Percentiles rank a stretch among this genome's conserved stretches.
These are phyloP conservation scores for Alfaro cultratus DNA, from an alignment of 2,797 vertebrate genomes.

Conservation along the genomic window DNA sequence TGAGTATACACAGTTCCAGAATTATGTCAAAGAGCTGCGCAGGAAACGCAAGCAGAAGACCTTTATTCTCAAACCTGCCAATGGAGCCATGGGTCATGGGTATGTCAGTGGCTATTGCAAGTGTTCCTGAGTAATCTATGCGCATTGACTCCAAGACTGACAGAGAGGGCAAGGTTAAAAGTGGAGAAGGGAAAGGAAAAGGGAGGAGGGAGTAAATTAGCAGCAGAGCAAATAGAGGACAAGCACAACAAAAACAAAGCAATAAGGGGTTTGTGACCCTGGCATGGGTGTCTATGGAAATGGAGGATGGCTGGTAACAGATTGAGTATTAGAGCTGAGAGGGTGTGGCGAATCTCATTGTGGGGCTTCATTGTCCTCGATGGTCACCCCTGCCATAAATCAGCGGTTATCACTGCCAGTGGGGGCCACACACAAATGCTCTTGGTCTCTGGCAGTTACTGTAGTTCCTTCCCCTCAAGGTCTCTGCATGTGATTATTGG, in stretches of 20 bases:
- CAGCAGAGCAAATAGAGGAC: conserved; percentile 43
- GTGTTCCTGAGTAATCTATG: conserved; percentile 6
- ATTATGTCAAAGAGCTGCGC: conserved; percentile 95
- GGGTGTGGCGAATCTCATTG: conserved; percentile 66
- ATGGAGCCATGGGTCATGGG: conserved; percentile 99
- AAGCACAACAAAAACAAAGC: conserved; percentile 54
- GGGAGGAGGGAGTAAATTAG: conserved; percentile 32
- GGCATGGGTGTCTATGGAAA: conserved; percentile 59
- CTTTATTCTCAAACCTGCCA: conserved; percentile 97
- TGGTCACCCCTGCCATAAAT: conserved; percentile 68
- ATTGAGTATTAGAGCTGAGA: conserved; percentile 65
- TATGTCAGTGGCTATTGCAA: conserved; percentile 76
- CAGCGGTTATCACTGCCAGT: conserved; percentile 61
- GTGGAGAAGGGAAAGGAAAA: neutral
- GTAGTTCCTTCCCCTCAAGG: conserved; percentile 67
- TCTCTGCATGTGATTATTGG: conserved; percentile 76
- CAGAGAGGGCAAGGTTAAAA: conserved; percentile 5
- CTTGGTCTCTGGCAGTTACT: conserved; percentile 53
- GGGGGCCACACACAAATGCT: conserved; percentile 45
- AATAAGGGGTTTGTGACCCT: conserved; percentile 55
- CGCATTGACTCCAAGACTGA: conserved; percentile 1
- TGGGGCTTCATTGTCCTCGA: conserved; percentile 68
- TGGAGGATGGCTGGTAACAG: conserved; percentile 43
- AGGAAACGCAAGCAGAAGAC: conserved; percentile 97
- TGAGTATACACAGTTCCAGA: conserved; percentile 97